phyloP scores from a whole-genome alignment of 2,888 invertebrate species.

The Meta bourneti region DNA sequence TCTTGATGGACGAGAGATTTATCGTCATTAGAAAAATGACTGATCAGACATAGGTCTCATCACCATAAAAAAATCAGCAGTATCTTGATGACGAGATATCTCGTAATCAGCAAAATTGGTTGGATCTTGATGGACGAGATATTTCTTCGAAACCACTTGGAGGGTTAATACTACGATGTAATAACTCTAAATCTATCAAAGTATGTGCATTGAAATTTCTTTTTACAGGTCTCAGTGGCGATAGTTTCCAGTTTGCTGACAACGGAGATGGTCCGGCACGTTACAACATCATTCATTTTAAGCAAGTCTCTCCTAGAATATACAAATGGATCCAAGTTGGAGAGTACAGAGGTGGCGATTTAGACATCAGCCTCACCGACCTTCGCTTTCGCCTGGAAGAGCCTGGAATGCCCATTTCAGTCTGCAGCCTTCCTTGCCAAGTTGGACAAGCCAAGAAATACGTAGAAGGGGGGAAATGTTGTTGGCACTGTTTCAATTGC shows the following conservation, averaged over 20 bases:
- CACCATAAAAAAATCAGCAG: too few relatives aligned
- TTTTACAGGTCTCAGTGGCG: slow-evolving; percentile 90
- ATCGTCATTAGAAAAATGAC: too few relatives aligned
- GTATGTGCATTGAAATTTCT: too few relatives aligned
- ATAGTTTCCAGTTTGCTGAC: slow-evolving; percentile 92
- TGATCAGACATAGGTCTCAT: too few relatives aligned
- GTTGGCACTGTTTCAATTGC: slow-evolving; percentile 96
- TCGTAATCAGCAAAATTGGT: too few relatives aligned
- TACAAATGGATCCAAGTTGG: slow-evolving; percentile 93
- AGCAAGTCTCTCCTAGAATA: slow-evolving; percentile 87
- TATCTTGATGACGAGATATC: too few relatives aligned
- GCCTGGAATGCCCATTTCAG: slow-evolving; percentile 87
- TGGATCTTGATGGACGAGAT: too few relatives aligned
- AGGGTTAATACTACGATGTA: too few relatives aligned
- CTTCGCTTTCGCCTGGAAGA: slow-evolving; percentile 75
- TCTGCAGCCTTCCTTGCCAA: slow-evolving; percentile 93
- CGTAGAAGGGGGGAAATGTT: slow-evolving; percentile 95
- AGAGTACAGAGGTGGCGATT: slow-evolving; percentile 90
- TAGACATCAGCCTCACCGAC: slow-evolving; percentile 85
- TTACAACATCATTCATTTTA: slow-evolving; percentile 97
- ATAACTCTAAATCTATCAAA: too few relatives aligned
- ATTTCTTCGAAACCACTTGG: too few relatives aligned
- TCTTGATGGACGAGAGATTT: too few relatives aligned
- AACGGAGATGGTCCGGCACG: slow-evolving; percentile 96
- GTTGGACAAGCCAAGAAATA: slow-evolving; percentile 94